Percentiles rank a stretch among this genome's conserved stretches.
Evolutionary conservation across 2,113 vertebrate genomes (phyloP).

Genomic region (Laticauda colubrina): DNA sequence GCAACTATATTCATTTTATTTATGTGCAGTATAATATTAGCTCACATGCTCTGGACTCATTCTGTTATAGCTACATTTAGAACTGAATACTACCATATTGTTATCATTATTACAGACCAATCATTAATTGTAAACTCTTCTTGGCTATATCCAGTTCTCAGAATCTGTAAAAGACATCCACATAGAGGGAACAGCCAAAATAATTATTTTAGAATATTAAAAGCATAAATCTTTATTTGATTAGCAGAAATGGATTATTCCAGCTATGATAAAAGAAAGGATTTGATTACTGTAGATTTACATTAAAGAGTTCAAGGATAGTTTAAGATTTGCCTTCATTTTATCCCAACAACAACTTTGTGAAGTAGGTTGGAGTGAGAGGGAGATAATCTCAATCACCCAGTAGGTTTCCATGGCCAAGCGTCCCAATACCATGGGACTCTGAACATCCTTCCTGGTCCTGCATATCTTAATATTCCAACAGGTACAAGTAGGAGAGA

Average conservation of each 20-base stretch:
- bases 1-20: not conserved
- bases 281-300: not conserved
- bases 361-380: not conserved
- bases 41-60: not conserved
- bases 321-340: not conserved
- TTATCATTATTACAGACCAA: not conserved
- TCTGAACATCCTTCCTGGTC: not conserved
- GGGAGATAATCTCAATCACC: not conserved
- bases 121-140: not conserved
- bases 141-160: not conserved
- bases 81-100: not conserved
- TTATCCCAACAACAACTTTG: not conserved
- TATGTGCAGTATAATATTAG: not conserved
- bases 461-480: not conserved
- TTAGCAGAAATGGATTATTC: not conserved
- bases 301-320: not conserved
- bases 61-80: not conserved
- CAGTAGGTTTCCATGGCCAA: not conserved
- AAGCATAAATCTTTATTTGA: not conserved
- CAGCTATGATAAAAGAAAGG: not conserved
- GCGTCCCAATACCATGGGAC: not conserved
- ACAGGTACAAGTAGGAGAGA: not conserved
- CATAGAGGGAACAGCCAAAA: not conserved
- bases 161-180: not conserved
- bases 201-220: not conserved